Percentiles rank a stretch among this genome's conserved stretches.
Evolutionary conservation across 2,797 vertebrate species (phyloP).

Genomic region (Lithobates sylvaticus): DNA sequence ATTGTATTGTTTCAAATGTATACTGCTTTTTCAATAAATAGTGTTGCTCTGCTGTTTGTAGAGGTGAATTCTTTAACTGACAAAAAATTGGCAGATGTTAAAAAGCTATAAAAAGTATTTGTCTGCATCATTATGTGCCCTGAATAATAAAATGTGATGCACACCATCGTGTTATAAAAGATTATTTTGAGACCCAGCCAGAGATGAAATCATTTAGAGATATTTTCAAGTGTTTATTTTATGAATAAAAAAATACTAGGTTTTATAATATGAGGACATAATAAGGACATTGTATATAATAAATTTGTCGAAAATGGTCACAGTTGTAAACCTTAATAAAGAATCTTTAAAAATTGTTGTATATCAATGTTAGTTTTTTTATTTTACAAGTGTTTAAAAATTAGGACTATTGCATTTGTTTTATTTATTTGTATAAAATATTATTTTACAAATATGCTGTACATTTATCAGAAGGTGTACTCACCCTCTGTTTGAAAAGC

Average conservation of each 20-base stretch:
- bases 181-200: conserved; percentile 12
- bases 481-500: too few species aligned
- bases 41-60: neutral
- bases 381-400: too few species aligned
- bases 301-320: neutral
- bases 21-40: neutral
- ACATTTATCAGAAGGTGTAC: too few species aligned
- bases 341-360: neutral
- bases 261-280: neutral
- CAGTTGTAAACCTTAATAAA: neutral
- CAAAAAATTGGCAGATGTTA: conserved; percentile 28
- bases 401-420: too few species aligned
- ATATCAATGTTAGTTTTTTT: too few species aligned
- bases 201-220: conserved; percentile 35
- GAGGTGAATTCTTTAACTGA: conserved; percentile 10
- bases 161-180: conserved; percentile 32
- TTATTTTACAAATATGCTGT: too few species aligned
- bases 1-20: neutral
- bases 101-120: conserved; percentile 33
- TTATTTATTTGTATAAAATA: too few species aligned
- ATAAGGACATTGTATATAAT: neutral
- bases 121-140: conserved; percentile 49
- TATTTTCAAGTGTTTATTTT: conserved; percentile 34
- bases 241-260: neutral
- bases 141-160: conserved; percentile 41